Percentiles rank a stretch among this genome's conserved stretches.
These are phyloP conservation scores for Palythoa caribaeorum DNA, from an alignment of 92 coral and sea anemone species.

Conservation along the genomic window DNA sequence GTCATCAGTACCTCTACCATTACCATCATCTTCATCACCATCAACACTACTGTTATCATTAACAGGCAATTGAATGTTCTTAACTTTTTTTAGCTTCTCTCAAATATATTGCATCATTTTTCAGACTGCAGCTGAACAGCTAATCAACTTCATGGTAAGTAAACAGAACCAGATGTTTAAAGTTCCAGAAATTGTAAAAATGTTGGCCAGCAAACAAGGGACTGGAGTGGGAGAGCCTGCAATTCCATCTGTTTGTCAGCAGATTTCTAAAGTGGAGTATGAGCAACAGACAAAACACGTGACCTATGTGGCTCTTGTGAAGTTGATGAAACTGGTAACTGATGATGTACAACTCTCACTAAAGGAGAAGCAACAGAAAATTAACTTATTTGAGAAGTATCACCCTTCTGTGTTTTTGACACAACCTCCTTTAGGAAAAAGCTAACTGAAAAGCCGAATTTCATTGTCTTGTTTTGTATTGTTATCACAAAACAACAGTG, in stretches of 20 bases:
- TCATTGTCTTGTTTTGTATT: too few species aligned
- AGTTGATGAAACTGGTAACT: slow-evolving; percentile 70
- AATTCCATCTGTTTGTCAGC: slow-evolving; percentile 64
- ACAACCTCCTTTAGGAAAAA: slow-evolving; percentile 86
- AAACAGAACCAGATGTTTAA: slow-evolving; percentile 69
- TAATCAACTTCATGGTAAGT: slow-evolving; percentile 77
- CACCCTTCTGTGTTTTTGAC: slow-evolving; percentile 76
- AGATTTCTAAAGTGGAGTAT: slow-evolving; percentile 71
- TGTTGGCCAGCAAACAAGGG: slow-evolving; percentile 60
- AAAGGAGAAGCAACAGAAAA: slow-evolving; percentile 76
- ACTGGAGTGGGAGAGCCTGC: slow-evolving; percentile 72
- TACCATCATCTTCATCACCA: too few species aligned
- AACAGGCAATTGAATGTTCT: neutral
- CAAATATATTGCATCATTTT: neutral
- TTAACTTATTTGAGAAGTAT: slow-evolving; percentile 77
- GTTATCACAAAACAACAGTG: too few species aligned
- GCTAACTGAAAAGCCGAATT: slow-evolving; percentile 34
- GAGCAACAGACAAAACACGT: slow-evolving; percentile 58
- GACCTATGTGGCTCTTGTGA: slow-evolving; percentile 66
- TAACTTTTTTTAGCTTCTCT: neutral
- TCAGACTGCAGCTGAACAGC: slow-evolving; percentile 62
- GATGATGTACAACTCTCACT: slow-evolving; percentile 81
- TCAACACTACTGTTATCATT: too few species aligned
- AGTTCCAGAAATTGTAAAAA: slow-evolving; percentile 65
- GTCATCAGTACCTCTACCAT: too few species aligned